These are phyloP conservation scores for Drosophila peninsularis DNA, from an alignment of 2,888 invertebrate genomes.

Conservation along the genomic window DNA sequence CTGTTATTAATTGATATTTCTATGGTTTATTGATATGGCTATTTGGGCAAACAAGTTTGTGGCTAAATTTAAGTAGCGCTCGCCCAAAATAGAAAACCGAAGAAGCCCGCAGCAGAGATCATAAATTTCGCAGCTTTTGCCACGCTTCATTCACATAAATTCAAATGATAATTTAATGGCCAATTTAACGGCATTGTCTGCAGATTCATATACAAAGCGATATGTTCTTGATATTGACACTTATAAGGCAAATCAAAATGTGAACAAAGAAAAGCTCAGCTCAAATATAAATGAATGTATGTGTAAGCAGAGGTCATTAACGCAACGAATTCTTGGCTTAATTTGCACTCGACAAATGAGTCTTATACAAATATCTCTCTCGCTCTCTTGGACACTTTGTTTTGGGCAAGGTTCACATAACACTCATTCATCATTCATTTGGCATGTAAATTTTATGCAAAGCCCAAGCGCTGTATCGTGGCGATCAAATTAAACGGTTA, in stretches of 20 bases:
- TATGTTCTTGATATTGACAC: constrained; percentile 64
- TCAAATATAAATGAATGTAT: constrained; percentile 1
- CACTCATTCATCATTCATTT: constrained; percentile 27
- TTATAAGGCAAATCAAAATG: constrained; percentile 41
- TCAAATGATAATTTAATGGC: constrained; percentile 74
- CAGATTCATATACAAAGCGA: constrained; percentile 7
- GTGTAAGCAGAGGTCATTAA: constrained; percentile 52
- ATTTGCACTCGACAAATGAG: constrained; percentile 23
- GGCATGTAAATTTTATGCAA: constrained; percentile 64
- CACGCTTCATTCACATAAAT: constrained; percentile 49
- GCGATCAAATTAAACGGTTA: constrained; percentile 63
- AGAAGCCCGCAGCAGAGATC: constrained; percentile 17
- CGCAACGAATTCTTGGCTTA: constrained; percentile 41
- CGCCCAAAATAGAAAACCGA: background rate
- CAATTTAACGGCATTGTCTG: constrained; percentile 67
- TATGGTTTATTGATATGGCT: background rate
- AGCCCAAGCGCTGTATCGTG: constrained; percentile 3
- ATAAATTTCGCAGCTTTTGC: constrained; percentile 31
- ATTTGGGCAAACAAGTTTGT: constrained; percentile 4
- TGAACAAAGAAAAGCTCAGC: constrained; percentile 5
- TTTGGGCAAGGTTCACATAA: constrained; percentile 39
- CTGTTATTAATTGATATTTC: constrained; percentile 27
- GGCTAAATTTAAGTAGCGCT: constrained; percentile 14
- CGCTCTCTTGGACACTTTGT: too few species aligned
- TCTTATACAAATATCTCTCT: background rate